Conservation (phyloP, 2,113 vertebrate genomes). For the Anoura caudifer region DNA sequence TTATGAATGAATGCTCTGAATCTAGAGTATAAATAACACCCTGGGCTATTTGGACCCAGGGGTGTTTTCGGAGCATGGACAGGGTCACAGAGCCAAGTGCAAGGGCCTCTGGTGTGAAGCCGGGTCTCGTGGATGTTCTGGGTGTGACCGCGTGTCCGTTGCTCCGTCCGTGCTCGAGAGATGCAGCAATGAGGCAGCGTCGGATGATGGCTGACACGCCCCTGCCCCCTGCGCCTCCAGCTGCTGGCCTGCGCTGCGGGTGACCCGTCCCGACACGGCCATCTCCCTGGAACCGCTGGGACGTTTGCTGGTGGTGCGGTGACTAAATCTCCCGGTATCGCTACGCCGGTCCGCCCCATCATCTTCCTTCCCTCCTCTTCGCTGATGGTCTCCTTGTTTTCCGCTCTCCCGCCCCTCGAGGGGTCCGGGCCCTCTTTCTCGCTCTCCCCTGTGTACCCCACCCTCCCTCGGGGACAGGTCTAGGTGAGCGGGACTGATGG, state of each 20-base stretch:
- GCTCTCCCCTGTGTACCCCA: too few species aligned
- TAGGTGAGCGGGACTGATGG: not conserved
- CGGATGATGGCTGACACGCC: not conserved
- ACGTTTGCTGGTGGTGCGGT: not conserved
- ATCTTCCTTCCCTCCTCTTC: not conserved
- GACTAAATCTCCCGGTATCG: not conserved
- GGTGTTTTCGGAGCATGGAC: not conserved
- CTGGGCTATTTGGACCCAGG: not conserved
- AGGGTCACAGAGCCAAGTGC: not conserved
- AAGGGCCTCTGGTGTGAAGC: too few species aligned
- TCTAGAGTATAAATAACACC: not conserved
- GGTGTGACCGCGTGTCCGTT: not conserved
- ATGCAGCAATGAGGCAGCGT: not conserved
- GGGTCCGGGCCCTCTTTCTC: accelerated
- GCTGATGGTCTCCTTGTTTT: not conserved
- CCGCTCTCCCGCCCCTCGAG: accelerated
- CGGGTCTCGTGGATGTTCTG: not conserved
- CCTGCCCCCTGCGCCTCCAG: not conserved
- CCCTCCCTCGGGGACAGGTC: not conserved
- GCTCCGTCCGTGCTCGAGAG: not conserved
- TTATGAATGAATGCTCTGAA: not conserved
- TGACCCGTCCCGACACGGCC: accelerated
- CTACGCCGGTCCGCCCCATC: too few species aligned
- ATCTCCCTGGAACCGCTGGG: not conserved
- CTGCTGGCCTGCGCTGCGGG: accelerated